These are phyloP conservation scores for Caenorhabditis wallacei DNA, from an alignment of 2,888 invertebrate genomes.

Conservation along the genomic window DNA sequence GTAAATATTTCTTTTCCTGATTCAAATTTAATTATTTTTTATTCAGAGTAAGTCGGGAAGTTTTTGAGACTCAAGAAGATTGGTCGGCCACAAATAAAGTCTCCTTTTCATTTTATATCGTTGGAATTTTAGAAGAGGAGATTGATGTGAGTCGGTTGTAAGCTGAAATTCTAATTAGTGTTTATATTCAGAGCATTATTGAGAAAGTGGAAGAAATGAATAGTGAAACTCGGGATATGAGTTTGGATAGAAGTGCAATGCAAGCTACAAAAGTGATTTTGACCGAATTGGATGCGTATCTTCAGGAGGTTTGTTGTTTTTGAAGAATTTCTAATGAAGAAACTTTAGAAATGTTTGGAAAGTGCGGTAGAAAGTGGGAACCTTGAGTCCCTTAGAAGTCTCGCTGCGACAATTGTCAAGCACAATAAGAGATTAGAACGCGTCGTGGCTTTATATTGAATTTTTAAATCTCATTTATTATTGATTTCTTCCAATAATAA, in stretches of 20 bases:
- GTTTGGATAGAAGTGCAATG: constrained; percentile 66
- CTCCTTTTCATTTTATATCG: constrained; percentile 67
- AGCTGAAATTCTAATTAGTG: not conserved
- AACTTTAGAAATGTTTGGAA: constrained; percentile 66
- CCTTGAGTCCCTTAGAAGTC: constrained; percentile 65
- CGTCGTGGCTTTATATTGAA: constrained; percentile 57
- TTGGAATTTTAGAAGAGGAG: constrained; percentile 67
- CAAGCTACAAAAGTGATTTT: constrained; percentile 62
- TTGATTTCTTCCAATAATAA: no score
- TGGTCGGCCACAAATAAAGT: constrained; percentile 65
- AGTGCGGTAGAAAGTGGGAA: constrained; percentile 71
- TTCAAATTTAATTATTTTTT: not conserved
- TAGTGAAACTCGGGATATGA: constrained; percentile 65
- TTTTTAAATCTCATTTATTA: not conserved
- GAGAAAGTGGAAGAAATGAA: constrained; percentile 66
- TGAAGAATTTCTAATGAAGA: not conserved
- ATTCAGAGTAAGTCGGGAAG: constrained; percentile 57
- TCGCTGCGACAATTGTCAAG: constrained; percentile 62
- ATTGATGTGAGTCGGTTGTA: constrained; percentile 56
- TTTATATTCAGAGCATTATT: constrained; percentile 58
- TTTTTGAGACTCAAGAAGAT: constrained; percentile 67
- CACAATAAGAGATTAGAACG: constrained; percentile 63
- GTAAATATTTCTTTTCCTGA: constrained; percentile 17
- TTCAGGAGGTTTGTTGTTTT: constrained; percentile 56
- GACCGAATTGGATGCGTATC: constrained; percentile 56